A percentile compares a stretch with the other conserved stretches of the same genome.
phyloP scores from a whole-genome alignment of 1,140 invertebrate genomes.

The Eriocheir sinensis region DNA sequence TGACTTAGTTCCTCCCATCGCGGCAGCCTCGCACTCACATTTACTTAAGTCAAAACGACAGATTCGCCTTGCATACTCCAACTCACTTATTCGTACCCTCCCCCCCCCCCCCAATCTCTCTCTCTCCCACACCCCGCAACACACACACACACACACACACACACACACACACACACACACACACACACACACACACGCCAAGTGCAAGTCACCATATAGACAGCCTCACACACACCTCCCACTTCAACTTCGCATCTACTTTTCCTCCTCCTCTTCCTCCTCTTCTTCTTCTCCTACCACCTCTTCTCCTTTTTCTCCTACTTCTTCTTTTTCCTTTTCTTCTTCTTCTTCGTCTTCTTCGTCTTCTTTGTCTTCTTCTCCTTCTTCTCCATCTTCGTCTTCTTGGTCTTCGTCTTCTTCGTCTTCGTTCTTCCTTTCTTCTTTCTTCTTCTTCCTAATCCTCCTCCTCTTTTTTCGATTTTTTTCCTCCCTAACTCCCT shows the following conservation, averaged over 20 bases:
- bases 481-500: background rate
- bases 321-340: too few species aligned
- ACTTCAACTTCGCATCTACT: background rate
- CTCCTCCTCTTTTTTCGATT: too few species aligned
- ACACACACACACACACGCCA: slow-evolving; percentile 5
- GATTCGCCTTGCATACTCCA: background rate
- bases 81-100: background rate
- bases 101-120: background rate
- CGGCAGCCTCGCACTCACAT: background rate
- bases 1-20: background rate
- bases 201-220: slow-evolving; percentile 14
- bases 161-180: slow-evolving; percentile 6
- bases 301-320: background rate
- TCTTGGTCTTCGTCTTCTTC: too few species aligned
- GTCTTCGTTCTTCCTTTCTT: too few species aligned
- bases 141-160: background rate
- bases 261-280: background rate
- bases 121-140: too few species aligned
- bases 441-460: too few species aligned
- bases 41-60: background rate
- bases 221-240: slow-evolving; percentile 19
- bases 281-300: background rate
- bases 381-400: too few species aligned
- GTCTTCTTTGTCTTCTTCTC: too few species aligned
- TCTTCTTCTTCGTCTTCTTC: too few species aligned